A percentile compares a stretch with the other conserved stretches of the same genome.
phyloP scores from a whole-genome alignment of 2,113 vertebrate genomes.

The Hydrolagus affinis region DNA sequence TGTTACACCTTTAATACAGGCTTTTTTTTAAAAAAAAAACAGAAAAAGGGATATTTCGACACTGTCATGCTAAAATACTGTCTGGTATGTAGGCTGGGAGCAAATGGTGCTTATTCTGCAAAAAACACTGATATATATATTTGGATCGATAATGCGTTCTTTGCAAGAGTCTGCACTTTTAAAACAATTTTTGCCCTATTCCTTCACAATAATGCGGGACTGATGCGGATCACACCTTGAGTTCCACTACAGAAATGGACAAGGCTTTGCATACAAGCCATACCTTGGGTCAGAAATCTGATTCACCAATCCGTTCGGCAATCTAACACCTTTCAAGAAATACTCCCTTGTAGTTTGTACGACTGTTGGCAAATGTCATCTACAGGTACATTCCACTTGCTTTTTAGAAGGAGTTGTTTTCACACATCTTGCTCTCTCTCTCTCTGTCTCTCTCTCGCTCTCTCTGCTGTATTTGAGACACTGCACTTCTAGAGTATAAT shows the following conservation, averaged over 20 bases:
- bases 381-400: background rate
- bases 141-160: background rate
- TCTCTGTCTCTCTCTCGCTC: too few species aligned
- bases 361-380: slow-evolving; percentile 10
- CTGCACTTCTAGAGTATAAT: background rate
- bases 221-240: background rate
- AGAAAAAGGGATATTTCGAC: slow-evolving; percentile 12
- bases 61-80: background rate
- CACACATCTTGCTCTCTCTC: background rate
- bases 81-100: background rate
- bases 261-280: background rate
- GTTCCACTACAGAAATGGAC: background rate
- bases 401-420: background rate
- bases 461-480: background rate
- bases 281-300: background rate
- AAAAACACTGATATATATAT: background rate
- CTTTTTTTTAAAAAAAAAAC: background rate
- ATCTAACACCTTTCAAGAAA: background rate
- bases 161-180: background rate
- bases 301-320: background rate
- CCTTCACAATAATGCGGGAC: background rate
- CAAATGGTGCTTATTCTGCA: background rate
- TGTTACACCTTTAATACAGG: slow-evolving; percentile 12
- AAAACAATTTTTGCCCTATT: background rate
- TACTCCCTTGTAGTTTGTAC: background rate